Base-by-base conservation (phyloP, 2,888 invertebrate species). In the Monochamus alternatus region DNA sequence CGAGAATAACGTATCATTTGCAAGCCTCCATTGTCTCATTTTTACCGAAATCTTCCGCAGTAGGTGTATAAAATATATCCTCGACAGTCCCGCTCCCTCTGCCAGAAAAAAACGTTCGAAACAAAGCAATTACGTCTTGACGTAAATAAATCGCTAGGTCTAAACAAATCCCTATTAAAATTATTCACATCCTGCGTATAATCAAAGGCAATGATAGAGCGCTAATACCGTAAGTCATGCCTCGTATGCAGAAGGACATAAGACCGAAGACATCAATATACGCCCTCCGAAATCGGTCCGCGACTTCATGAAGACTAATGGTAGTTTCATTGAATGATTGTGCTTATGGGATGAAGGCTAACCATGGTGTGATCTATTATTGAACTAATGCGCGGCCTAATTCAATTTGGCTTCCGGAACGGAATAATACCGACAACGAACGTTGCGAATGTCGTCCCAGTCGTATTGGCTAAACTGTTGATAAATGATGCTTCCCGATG, bases 321-420 rank as follows among this genome's bases (percentile, higher is more conserved):
- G 82, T 81, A 80, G 80, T 83, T 83, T 85, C 82, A 85, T 85
- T 84, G 84, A 83, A 84, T 84, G 85, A 85, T 85, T 83, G 76
- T 77, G 79, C 76, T 79, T 82, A 78, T 80, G 78, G 80, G 77
- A 77, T 78, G 80, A 80, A 76, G 79, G 76, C 80, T 77, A 78
- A 76, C 76, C 76, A 68, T 73, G 55, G 77, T 79, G 78, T 81
- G 81, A 81, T 79, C 76, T 63, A 62, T 67, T 79, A 77, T 78
- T 71, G 76, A 72, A 58, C 60, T 71, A 59, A 75, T 71, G 31
- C 62, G 65, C 32, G 64, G 65, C 10, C 38, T 75, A 75, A 75
- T 75, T 75, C 65, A 71, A 75, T 75, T 75, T 71, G 47, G 51
- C 60, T 47, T 60, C 60, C 38, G 59, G 30, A 60, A 69, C 30